These are phyloP conservation scores for Chaetophractus vellerosus DNA, from an alignment of 2,797 vertebrate genomes.

Conservation along the genomic window DNA sequence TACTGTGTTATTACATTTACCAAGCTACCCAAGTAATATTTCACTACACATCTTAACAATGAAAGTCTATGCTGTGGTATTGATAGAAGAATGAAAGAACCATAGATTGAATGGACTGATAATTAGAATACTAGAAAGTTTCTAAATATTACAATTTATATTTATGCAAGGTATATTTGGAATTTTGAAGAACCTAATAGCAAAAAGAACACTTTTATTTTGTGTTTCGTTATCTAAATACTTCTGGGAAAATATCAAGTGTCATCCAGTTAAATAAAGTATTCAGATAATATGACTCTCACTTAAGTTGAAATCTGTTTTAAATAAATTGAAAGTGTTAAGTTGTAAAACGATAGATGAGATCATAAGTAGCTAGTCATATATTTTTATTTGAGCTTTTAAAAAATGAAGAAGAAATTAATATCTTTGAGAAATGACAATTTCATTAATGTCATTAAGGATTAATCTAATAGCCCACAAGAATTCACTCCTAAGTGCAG, in stretches of 20 bases:
- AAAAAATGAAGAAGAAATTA: constrained; percentile 78
- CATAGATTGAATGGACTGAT: constrained; percentile 24
- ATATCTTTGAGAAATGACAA: constrained; percentile 73
- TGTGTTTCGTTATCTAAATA: constrained; percentile 36
- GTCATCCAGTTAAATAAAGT: constrained; percentile 65
- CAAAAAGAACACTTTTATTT: constrained; percentile 59
- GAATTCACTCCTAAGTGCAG: constrained; percentile 67
- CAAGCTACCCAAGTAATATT: constrained; percentile 13
- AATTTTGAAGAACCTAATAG: constrained; percentile 54
- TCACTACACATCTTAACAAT: neutral
- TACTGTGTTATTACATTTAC: constrained; percentile 1
- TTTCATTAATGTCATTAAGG: constrained; percentile 73
- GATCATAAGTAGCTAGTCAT: constrained; percentile 69
- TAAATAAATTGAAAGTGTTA: constrained; percentile 75
- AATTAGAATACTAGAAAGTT: constrained; percentile 41
- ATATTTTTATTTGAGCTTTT: constrained; percentile 83
- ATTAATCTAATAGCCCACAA: constrained; percentile 56
- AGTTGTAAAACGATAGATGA: constrained; percentile 72
- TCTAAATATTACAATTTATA: constrained; percentile 34
- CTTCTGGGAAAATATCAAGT: constrained; percentile 27
- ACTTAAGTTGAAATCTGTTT: constrained; percentile 76
- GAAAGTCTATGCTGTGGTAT: constrained; percentile 50
- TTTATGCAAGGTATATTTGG: constrained; percentile 19
- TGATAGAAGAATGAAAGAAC: constrained; percentile 54
- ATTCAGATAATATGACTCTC: constrained; percentile 54